Conservation (phyloP, 2,797 vertebrate species). For the Poecilia wingei region DNA sequence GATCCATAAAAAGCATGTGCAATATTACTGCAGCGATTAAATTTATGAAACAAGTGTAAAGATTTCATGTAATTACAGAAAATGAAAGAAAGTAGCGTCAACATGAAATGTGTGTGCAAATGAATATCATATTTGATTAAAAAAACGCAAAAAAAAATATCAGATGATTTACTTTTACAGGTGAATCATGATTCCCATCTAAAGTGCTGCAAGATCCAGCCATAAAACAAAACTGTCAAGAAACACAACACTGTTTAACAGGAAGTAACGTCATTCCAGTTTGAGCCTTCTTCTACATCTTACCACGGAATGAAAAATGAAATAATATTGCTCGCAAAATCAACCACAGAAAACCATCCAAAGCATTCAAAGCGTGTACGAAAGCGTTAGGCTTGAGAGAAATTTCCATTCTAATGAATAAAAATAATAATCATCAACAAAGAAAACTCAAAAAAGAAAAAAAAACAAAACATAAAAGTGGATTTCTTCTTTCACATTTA, state of each 20-base stretch:
- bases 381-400: conserved; percentile 52
- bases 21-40: conserved; percentile 71
- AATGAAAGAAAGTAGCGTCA: conserved; percentile 52
- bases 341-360: conserved; percentile 45
- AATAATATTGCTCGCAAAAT: conserved; percentile 41
- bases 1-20: conserved; percentile 80
- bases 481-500: conserved; percentile 49
- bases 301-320: conserved; percentile 42
- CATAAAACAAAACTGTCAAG: conserved; percentile 70
- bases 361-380: conserved; percentile 54
- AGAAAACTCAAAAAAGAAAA: conserved; percentile 32
- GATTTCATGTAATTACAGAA: conserved; percentile 70
- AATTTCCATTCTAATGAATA: conserved; percentile 49
- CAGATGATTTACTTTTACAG: conserved; percentile 39
- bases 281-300: conserved; percentile 52
- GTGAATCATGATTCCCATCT: conserved; percentile 62
- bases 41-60: conserved; percentile 68
- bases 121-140: conserved; percentile 39
- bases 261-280: conserved; percentile 74
- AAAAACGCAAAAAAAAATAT: conserved; percentile 12
- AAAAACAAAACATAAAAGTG: conserved; percentile 53
- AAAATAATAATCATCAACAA: conserved; percentile 58
- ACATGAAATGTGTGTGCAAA: conserved; percentile 44
- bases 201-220: conserved; percentile 72
- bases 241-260: conserved; percentile 69